Percentiles rank a stretch among this genome's conserved stretches.
Conservation (phyloP, 2,888 invertebrate species). For the Argyra leucocephala region DNA sequence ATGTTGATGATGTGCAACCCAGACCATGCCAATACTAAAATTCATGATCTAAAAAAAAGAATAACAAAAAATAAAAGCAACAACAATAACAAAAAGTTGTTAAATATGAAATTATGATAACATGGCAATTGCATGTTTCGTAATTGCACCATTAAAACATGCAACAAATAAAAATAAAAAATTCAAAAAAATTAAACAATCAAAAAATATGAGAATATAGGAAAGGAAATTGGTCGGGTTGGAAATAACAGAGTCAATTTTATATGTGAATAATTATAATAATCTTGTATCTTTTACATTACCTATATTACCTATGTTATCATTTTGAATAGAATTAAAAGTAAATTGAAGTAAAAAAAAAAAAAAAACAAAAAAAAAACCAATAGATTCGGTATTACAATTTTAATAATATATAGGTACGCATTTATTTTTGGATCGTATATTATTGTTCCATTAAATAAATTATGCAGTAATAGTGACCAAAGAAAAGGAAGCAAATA, state of each 20-base stretch:
- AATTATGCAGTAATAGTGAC: too few relatives aligned
- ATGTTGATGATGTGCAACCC: not conserved
- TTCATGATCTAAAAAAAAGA: not conserved
- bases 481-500: too few relatives aligned
- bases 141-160: constrained; percentile 4
- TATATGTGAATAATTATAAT: constrained; percentile 1
- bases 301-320: too few relatives aligned
- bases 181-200: not conserved
- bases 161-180: not conserved
- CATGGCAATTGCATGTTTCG: not conserved
- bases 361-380: not conserved
- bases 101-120: constrained; percentile 6
- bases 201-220: not conserved
- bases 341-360: not conserved
- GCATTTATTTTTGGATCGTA: too few relatives aligned
- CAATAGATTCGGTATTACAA: too few relatives aligned
- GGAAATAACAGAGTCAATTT: not conserved
- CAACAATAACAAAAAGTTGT: not conserved
- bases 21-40: not conserved
- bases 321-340: not conserved
- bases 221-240: too few relatives aligned
- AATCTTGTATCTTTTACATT: not conserved
- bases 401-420: too few relatives aligned
- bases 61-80: not conserved
- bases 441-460: too few relatives aligned